phyloP scores from a whole-genome alignment of 1,140 invertebrate species.

The Alviniconcha marisindica region DNA sequence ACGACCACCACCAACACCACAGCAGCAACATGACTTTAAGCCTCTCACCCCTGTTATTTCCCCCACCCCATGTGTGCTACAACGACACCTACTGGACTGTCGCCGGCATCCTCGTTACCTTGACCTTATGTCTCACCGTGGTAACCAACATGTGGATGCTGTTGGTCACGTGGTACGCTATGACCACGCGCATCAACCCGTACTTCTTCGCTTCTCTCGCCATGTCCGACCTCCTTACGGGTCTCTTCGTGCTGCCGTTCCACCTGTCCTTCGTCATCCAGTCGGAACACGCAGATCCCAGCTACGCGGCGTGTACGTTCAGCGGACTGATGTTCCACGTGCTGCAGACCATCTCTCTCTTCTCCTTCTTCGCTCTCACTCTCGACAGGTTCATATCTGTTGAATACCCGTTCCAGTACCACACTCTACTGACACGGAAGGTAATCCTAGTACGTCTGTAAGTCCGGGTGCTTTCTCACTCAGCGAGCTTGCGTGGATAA shows the following conservation, averaged over 20 bases:
- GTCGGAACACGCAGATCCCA: neutral
- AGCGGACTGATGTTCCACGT: slow-evolving; percentile 18
- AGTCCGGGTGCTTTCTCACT: too few relatives aligned
- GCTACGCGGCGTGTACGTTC: neutral
- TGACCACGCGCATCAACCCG: slow-evolving; percentile 27
- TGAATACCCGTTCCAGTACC: neutral
- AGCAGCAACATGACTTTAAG: neutral
- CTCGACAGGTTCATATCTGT: slow-evolving; percentile 5
- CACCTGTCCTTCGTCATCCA: neutral
- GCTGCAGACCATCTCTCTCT: slow-evolving; percentile 27
- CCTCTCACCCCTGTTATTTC: neutral
- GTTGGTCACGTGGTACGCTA: slow-evolving; percentile 7
- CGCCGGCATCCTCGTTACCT: neutral
- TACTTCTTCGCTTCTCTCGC: slow-evolving; percentile 16
- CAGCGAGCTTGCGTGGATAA: too few relatives aligned
- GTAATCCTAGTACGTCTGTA: too few relatives aligned
- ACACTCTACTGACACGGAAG: neutral
- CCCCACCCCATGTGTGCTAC: neutral
- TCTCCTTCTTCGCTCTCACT: slow-evolving; percentile 25
- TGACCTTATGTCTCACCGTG: neutral
- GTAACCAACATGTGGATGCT: neutral
- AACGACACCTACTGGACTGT: neutral
- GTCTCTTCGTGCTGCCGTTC: slow-evolving; percentile 19
- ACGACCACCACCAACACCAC: too few relatives aligned
- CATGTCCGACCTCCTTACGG: slow-evolving; percentile 25